Percentiles rank a stretch among this genome's conserved stretches.
phyloP scores from a whole-genome alignment of 2,797 vertebrate species.

The Cossypha caffra region DNA sequence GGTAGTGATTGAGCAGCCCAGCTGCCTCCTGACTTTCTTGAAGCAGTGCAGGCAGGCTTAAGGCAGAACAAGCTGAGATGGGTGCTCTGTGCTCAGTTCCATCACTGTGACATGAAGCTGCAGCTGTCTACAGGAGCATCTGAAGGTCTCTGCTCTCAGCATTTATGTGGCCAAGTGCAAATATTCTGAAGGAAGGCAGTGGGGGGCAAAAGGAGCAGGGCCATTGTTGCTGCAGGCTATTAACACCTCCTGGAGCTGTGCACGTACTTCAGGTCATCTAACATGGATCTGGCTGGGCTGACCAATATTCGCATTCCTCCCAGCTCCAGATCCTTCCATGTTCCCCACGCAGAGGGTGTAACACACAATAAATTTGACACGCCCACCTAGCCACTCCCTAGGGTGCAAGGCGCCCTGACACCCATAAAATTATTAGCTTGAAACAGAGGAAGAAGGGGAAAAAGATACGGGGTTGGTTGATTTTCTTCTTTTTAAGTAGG shows the following conservation, averaged over 20 bases:
- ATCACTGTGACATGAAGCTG: background rate
- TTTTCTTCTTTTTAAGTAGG: background rate
- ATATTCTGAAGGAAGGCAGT: background rate
- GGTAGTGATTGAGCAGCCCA: background rate
- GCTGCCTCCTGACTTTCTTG: background rate
- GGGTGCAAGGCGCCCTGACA: background rate
- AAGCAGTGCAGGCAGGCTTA: background rate
- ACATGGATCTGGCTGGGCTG: background rate
- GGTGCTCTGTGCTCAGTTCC: background rate
- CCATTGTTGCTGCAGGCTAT: background rate
- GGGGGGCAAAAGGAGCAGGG: background rate
- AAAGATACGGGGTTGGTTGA: background rate
- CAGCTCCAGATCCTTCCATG: background rate
- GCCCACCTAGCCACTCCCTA: background rate
- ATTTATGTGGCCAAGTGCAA: background rate
- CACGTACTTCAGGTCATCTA: background rate
- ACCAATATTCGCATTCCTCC: background rate
- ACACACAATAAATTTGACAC: rapidly evolving
- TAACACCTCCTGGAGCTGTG: background rate
- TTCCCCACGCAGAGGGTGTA: background rate
- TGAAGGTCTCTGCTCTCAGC: background rate
- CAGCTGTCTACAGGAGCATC: background rate
- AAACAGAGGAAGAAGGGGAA: background rate
- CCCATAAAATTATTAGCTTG: background rate
- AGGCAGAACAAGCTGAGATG: background rate